phyloP scores from a whole-genome alignment of 1,140 invertebrate genomes.

The Cydia amplana region DNA sequence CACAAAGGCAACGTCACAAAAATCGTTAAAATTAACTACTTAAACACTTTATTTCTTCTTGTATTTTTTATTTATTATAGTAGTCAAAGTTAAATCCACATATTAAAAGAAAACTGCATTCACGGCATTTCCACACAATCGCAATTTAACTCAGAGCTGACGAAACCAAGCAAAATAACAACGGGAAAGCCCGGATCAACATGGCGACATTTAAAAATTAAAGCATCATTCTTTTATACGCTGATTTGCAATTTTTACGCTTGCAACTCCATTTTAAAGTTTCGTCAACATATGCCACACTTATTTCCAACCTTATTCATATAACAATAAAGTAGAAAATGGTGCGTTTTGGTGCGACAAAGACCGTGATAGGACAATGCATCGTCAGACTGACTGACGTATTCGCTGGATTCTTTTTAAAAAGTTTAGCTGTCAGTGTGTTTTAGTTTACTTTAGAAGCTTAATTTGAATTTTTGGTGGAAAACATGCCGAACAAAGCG shows the following conservation, averaged over 20 bases:
- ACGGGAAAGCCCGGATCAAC: not conserved
- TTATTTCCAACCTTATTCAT: not conserved
- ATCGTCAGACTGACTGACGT: conserved; percentile 18
- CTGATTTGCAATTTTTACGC: conserved; percentile 30
- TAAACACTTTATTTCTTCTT: too few species aligned
- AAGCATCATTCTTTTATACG: conserved; percentile 22
- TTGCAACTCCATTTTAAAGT: conserved; percentile 23
- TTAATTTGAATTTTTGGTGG: not conserved
- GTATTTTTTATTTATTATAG: too few species aligned
- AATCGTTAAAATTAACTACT: too few species aligned
- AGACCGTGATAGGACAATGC: conserved; percentile 12
- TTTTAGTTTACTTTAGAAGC: conserved; percentile 4
- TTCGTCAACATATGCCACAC: not conserved
- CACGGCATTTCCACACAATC: too few species aligned
- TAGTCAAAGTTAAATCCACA: too few species aligned
- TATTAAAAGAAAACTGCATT: too few species aligned
- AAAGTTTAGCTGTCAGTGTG: not conserved
- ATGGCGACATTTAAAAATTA: conserved; percentile 21
- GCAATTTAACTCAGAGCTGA: not conserved
- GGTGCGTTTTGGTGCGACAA: not conserved
- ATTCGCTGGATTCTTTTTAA: conserved; percentile 7
- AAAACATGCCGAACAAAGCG: not conserved
- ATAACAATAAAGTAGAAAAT: not conserved
- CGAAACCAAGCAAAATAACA: not conserved
- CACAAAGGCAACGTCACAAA: too few species aligned